phyloP scores from a whole-genome alignment of 2,888 invertebrate species.

The Furcula furcula region DNA sequence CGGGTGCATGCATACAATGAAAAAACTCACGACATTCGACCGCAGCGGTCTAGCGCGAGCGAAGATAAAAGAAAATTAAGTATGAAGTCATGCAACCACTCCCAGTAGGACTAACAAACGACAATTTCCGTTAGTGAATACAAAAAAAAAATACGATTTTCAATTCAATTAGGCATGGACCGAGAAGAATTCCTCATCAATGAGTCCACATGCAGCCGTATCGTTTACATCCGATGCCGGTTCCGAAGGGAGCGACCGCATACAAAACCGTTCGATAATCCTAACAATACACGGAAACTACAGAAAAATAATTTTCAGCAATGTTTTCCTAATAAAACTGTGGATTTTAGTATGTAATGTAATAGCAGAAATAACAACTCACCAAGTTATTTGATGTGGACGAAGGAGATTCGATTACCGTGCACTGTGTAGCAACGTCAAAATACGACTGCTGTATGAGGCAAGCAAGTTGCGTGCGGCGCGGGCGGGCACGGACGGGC shows the following conservation, averaged over 20 bases:
- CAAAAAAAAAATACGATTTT: constrained; percentile 17
- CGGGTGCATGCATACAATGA: constrained; percentile 6
- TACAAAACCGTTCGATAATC: constrained; percentile 19
- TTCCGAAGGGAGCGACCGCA: constrained; percentile 35
- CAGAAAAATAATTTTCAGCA: too few relatives aligned
- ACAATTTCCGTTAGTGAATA: constrained; percentile 45
- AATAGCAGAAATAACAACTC: constrained; percentile 39
- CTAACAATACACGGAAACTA: constrained; percentile 5
- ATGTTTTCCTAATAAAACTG: too few relatives aligned
- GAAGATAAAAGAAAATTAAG: constrained; percentile 25
- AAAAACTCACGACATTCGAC: constrained; percentile 13
- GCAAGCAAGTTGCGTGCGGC: constrained; percentile 16
- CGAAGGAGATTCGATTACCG: constrained; percentile 37
- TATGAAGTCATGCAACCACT: constrained; percentile 54
- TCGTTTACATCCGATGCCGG: constrained; percentile 36
- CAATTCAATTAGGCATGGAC: constrained; percentile 8
- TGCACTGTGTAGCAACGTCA: constrained; percentile 55
- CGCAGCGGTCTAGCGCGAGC: background rate
- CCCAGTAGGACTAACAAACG: constrained; percentile 34
- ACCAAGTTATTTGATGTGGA: constrained; percentile 55
- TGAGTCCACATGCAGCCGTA: constrained; percentile 33
- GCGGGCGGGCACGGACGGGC: constrained; percentile 21
- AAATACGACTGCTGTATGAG: constrained; percentile 53
- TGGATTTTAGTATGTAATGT: too few relatives aligned
- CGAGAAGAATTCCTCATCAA: constrained; percentile 34